These are phyloP conservation scores for Apamea epomidion DNA, from an alignment of 2,888 invertebrate genomes.

Conservation along the genomic window DNA sequence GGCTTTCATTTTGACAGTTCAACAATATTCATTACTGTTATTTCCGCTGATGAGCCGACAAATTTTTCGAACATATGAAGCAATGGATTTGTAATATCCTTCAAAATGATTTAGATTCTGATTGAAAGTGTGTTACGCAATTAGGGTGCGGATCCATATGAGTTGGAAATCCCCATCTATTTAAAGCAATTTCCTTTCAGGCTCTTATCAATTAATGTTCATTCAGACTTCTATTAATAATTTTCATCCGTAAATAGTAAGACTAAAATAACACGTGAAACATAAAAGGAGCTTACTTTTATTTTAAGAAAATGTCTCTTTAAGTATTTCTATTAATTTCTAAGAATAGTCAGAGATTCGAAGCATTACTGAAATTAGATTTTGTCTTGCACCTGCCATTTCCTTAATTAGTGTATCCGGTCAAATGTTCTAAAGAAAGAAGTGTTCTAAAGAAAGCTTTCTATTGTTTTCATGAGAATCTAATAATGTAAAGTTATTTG, in stretches of 20 bases:
- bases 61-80: not conserved
- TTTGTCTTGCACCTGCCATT: constrained; percentile 33
- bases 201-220: not conserved
- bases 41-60: not conserved
- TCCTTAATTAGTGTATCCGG: constrained; percentile 51
- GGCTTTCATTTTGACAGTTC: no score
- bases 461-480: constrained; percentile 23
- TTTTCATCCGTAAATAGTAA: not conserved
- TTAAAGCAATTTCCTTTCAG: not conserved
- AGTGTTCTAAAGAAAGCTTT: no score
- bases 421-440: constrained; percentile 31
- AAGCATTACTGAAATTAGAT: constrained; percentile 9
- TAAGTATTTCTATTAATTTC: not conserved
- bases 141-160: not conserved
- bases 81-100: not conserved
- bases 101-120: not conserved
- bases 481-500: constrained; percentile 23
- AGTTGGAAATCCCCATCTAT: not conserved
- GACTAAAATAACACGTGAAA: not conserved
- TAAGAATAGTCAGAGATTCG: constrained; percentile 7
- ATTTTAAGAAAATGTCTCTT: not conserved
- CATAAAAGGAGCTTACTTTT: not conserved
- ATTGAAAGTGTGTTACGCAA: not conserved
- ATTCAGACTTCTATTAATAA: not conserved
- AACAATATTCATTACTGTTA: not conserved